These are phyloP conservation scores for Cariama cristata DNA, from an alignment of 2,113 vertebrate species.

Conservation along the genomic window DNA sequence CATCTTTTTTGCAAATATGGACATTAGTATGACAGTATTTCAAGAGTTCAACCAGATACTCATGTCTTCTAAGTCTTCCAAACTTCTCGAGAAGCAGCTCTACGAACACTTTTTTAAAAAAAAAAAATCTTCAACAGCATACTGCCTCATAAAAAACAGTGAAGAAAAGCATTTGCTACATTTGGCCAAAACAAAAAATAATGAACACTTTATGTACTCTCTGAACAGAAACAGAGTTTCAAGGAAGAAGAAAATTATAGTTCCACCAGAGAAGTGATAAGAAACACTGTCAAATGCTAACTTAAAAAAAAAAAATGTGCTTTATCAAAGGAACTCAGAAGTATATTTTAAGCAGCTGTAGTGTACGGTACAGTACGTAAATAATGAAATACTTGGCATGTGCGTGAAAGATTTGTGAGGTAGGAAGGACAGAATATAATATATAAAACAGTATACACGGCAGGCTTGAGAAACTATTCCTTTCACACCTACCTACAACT, in stretches of 20 bases:
- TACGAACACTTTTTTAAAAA: not conserved
- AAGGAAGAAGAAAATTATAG: not conserved
- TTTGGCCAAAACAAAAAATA: not conserved
- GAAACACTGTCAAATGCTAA: not conserved
- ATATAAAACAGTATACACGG: not conserved
- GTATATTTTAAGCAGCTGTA: not conserved
- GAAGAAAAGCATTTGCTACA: not conserved
- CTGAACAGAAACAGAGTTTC: not conserved
- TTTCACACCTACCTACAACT: not conserved
- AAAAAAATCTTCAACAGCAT: not conserved
- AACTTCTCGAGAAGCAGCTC: not conserved
- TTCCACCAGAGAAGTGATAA: not conserved
- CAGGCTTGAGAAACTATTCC: not conserved
- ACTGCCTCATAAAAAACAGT: not conserved
- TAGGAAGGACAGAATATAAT: not conserved
- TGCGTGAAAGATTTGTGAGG: not conserved
- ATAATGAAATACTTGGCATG: not conserved
- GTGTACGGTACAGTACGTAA: fast-evolving
- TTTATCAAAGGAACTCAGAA: not conserved
- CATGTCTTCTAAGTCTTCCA: not conserved
- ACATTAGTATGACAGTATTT: not conserved
- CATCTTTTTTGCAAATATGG: not conserved
- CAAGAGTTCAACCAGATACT: not conserved
- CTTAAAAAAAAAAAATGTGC: not conserved
- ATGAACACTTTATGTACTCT: not conserved